A percentile compares a stretch with the other conserved stretches of the same genome.
Conservation (phyloP, 2,888 invertebrate genomes). For the Deroplatys truncata region DNA sequence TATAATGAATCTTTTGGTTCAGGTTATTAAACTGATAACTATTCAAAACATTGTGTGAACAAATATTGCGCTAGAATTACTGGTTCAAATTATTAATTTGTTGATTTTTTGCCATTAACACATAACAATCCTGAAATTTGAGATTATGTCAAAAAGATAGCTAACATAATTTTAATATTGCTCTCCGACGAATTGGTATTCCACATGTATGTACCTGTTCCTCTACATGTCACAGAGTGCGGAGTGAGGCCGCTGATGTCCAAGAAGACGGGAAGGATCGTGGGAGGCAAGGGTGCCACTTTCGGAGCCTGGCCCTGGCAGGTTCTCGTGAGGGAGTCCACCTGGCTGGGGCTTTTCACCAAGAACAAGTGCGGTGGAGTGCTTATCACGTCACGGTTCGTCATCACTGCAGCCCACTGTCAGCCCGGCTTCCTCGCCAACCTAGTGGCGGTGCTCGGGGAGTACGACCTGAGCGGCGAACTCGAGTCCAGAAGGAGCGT, state of each 20-base stretch:
- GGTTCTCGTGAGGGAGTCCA: conserved; percentile 84
- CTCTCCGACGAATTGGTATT: background rate
- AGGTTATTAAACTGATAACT: too few species aligned
- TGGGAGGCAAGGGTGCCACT: conserved; percentile 80
- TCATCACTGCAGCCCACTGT: conserved; percentile 91
- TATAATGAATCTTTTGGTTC: too few species aligned
- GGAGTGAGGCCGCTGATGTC: conserved; percentile 73
- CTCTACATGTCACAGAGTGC: conserved; percentile 60
- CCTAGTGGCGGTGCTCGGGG: conserved; percentile 85
- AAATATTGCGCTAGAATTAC: too few species aligned
- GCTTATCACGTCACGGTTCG: conserved; percentile 79
- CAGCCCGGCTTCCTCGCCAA: conserved; percentile 91
- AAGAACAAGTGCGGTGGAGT: conserved; percentile 96
- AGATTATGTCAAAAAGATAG: too few species aligned
- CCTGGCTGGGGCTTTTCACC: conserved; percentile 89
- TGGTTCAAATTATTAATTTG: too few species aligned
- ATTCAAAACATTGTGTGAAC: too few species aligned
- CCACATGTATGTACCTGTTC: background rate
- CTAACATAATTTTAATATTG: background rate
- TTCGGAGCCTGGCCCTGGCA: conserved; percentile 95
- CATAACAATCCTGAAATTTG: too few species aligned
- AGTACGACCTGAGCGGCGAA: conserved; percentile 84
- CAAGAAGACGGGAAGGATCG: conserved; percentile 70
- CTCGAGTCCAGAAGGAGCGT: conserved; percentile 71
- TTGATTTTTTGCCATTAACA: too few species aligned